A percentile compares a stretch with the other conserved stretches of the same genome.
These are phyloP conservation scores for Cryptosula pallasiana DNA, from an alignment of 2,888 invertebrate genomes.

Conservation along the genomic window DNA sequence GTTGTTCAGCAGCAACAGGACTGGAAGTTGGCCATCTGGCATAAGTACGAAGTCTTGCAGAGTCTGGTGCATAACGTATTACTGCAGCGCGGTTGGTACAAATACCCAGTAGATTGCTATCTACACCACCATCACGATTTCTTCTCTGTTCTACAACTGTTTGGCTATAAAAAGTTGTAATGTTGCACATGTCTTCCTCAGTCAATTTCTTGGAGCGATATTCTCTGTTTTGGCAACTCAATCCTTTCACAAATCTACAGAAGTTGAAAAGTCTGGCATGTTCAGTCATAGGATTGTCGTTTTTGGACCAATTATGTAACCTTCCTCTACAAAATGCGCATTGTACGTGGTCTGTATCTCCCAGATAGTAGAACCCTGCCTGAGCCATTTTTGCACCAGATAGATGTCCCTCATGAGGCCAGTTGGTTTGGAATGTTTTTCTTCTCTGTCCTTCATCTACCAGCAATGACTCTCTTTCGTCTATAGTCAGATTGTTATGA, in stretches of 20 bases:
- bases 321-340: slow-evolving; percentile 18
- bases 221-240: not conserved
- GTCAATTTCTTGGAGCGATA: not conserved
- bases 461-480: slow-evolving; percentile 5
- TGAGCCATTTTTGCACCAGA: not conserved
- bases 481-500: not conserved
- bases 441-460: slow-evolving; percentile 12
- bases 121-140: not conserved
- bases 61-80: not conserved
- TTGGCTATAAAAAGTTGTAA: not conserved
- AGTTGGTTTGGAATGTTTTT: slow-evolving; percentile 1
- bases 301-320: not conserved
- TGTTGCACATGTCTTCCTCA: not conserved
- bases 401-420: not conserved
- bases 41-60: not conserved
- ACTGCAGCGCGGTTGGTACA: not conserved
- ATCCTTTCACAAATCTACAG: slow-evolving; percentile 12
- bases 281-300: not conserved
- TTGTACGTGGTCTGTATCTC: not conserved
- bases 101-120: not conserved
- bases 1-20: slow-evolving; percentile 57
- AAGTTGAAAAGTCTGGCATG: not conserved
- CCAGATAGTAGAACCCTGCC: not conserved
- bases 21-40: not conserved
- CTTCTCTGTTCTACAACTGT: not conserved